Base-by-base conservation (phyloP, 2,888 invertebrate species). In the Oligia strigilis region DNA sequence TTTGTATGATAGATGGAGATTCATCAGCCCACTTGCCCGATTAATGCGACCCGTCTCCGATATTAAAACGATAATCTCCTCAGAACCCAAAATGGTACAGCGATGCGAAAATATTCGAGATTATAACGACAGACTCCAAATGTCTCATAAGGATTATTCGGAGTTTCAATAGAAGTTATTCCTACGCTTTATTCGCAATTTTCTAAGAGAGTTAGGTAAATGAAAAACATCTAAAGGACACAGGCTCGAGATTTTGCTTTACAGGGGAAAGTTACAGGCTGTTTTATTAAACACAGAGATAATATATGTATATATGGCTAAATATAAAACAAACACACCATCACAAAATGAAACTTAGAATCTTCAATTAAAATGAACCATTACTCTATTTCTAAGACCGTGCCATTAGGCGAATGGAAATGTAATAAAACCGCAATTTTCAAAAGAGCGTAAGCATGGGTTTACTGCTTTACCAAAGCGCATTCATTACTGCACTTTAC, bases 41-140 rank as follows among this genome's bases (percentile, higher is more conserved):
- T 19, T 76, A 75, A 80, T 75, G 40, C 55, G 71, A 17, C 60
- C 65, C 79, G 46, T 70, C 79, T 46, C 40, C 4, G n/a, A 29
- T 58, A 64, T 83, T 62, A 70, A 83, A 83, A 69, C 40, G 69
- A 72, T 83, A 74, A 84, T 83, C 74, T 58, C 36, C 58, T 71
- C 67, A 52, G n/a, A 36, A 14, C 69, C 49, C 46, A 14, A 73
- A 73, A 83, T 43, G 46, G 46, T 78, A 75, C 14, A n/a, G 55
- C 70, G 23, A 62, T 49, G 40, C 11, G 17, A 71, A 72, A 62
- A 76, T 80, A 71, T 83, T 80, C n/a, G 29, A 72, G 29, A 71
- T 17, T 69, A 70, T 64, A 43, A 55, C 23, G 67, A 40, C 43
- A 17, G 40, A 8, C 40, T 29, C 23, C 8, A 74, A 78, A 40